phyloP scores from a whole-genome alignment of 2,888 invertebrate species.

The Macaria liturata region DNA sequence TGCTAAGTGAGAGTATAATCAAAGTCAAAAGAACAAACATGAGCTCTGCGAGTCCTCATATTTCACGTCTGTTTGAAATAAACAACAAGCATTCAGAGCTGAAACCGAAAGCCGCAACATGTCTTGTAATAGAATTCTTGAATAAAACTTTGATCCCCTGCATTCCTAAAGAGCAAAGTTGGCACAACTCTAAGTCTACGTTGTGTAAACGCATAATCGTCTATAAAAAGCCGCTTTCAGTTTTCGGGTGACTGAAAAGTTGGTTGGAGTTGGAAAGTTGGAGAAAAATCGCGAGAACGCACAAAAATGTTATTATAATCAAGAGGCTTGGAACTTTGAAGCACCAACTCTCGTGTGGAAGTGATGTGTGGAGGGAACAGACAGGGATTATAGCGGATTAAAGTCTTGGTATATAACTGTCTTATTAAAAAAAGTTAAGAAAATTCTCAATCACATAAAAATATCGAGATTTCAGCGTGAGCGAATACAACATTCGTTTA shows the following conservation, averaged over 20 bases:
- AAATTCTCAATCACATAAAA: too few species aligned
- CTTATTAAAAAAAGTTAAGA: too few species aligned
- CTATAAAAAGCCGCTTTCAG: slow-evolving; percentile 42
- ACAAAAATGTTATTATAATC: slow-evolving; percentile 64
- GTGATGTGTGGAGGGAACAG: too few species aligned
- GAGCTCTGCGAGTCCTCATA: slow-evolving; percentile 5
- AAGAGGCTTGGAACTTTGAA: slow-evolving; percentile 46
- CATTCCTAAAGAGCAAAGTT: slow-evolving; percentile 40
- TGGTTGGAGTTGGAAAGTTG: slow-evolving; percentile 32
- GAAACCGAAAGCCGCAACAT: slow-evolving; percentile 30
- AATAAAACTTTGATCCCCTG: slow-evolving; percentile 36
- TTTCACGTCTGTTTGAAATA: slow-evolving; percentile 6
- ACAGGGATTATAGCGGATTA: too few species aligned
- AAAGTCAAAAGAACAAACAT: slow-evolving; percentile 3
- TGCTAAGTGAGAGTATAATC: too few species aligned
- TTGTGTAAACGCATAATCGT: slow-evolving; percentile 52
- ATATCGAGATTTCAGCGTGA: too few species aligned
- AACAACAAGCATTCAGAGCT: slow-evolving; percentile 13
- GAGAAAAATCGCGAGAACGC: slow-evolving; percentile 41
- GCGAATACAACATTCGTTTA: too few species aligned
- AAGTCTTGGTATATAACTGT: too few species aligned
- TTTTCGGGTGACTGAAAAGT: slow-evolving; percentile 32
- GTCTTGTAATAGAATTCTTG: slow-evolving; percentile 35
- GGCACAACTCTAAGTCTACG: slow-evolving; percentile 40
- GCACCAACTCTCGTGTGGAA: neutral